phyloP scores from a whole-genome alignment of 2,797 vertebrate species.

The Sardinella longiceps region DNA sequence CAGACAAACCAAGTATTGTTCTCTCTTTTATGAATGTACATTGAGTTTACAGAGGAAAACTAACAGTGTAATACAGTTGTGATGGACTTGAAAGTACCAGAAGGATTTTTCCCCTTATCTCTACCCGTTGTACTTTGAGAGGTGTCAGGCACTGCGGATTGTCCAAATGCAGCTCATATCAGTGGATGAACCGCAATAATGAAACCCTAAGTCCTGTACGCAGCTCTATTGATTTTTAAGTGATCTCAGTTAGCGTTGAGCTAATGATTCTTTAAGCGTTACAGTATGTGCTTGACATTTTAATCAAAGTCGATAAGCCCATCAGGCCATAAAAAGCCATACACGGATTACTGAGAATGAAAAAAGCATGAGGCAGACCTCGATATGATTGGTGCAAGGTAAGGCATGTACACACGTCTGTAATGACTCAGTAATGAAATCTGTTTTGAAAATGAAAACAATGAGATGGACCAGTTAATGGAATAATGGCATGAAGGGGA shows the following conservation, averaged over 20 bases:
- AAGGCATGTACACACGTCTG: slow-evolving; percentile 37
- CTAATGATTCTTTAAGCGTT: slow-evolving; percentile 25
- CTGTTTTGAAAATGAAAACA: slow-evolving; percentile 44
- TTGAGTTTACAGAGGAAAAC: neutral
- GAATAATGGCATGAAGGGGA: slow-evolving; percentile 61
- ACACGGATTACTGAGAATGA: slow-evolving; percentile 38
- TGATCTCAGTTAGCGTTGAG: neutral
- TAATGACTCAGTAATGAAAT: slow-evolving; percentile 56
- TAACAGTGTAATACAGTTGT: neutral
- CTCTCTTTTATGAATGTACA: neutral
- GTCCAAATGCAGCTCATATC: neutral
- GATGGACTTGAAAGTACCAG: no score
- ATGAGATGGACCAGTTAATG: slow-evolving; percentile 56
- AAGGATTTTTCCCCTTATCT: neutral
- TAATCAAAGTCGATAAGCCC: slow-evolving; percentile 20
- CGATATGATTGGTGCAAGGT: slow-evolving; percentile 29
- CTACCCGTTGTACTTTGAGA: neutral
- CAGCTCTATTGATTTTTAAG: slow-evolving; percentile 19
- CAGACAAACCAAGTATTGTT: neutral
- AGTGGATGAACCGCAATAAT: neutral
- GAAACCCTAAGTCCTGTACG: neutral
- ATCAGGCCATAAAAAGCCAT: slow-evolving; percentile 7
- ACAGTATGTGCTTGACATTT: slow-evolving; percentile 27
- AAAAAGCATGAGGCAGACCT: slow-evolving; percentile 35
- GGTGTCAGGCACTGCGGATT: neutral